A percentile compares a stretch with the other conserved stretches of the same genome.
Conservation (phyloP, 2,797 vertebrate species). For the Brachymystax lenok region DNA sequence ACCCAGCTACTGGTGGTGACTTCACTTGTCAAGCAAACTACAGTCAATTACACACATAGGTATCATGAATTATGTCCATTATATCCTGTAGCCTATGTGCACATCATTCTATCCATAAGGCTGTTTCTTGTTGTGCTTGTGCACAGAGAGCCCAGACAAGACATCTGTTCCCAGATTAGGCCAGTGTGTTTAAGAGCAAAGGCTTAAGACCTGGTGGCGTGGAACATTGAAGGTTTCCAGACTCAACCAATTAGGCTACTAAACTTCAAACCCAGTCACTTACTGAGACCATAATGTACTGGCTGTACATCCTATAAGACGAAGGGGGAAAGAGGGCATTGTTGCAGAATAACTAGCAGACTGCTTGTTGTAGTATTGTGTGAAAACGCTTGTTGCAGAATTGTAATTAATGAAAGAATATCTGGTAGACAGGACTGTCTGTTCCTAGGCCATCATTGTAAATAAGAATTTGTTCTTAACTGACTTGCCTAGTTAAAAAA, state of each 20-base stretch:
- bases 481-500: too few relatives aligned
- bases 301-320: background rate
- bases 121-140: slow-evolving; percentile 26
- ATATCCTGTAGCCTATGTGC: background rate
- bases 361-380: background rate
- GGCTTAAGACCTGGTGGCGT: slow-evolving; percentile 65
- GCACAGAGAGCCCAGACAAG: slow-evolving; percentile 66
- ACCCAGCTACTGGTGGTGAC: background rate
- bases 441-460: too few relatives aligned
- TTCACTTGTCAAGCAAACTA: background rate
- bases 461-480: too few relatives aligned
- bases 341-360: background rate
- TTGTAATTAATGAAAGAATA: background rate
- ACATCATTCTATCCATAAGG: background rate
- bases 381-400: background rate
- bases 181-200: slow-evolving; percentile 67
- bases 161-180: slow-evolving; percentile 75
- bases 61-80: background rate
- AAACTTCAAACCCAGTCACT: slow-evolving; percentile 54
- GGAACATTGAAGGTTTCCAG: slow-evolving; percentile 60
- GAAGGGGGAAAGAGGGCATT: background rate
- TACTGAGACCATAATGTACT: background rate
- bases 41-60: slow-evolving; percentile 12
- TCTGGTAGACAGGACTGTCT: background rate
- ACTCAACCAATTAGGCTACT: slow-evolving; percentile 70